Evolutionary conservation across 2,113 vertebrate genomes (phyloP).

Genomic region (Archilochus colubris): DNA sequence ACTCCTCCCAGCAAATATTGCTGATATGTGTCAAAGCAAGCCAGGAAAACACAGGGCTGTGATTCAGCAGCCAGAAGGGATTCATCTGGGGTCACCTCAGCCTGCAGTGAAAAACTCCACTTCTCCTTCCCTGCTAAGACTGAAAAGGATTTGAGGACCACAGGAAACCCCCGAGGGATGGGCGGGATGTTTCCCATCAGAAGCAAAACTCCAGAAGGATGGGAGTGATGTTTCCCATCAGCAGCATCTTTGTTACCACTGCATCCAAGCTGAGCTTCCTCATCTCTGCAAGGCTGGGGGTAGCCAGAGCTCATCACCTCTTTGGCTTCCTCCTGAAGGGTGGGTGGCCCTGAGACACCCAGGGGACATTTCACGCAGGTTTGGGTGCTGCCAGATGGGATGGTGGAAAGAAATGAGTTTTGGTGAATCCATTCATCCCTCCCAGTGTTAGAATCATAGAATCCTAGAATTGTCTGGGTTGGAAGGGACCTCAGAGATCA

Average conservation of each 20-base stretch:
- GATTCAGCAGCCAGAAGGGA: background rate
- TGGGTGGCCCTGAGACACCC: background rate
- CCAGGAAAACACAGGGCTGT: background rate
- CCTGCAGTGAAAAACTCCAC: background rate
- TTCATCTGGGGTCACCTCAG: background rate
- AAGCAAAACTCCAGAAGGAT: rapidly evolving
- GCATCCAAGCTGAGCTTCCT: no score
- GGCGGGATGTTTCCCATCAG: no score
- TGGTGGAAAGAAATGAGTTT: background rate
- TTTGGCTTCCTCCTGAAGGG: background rate
- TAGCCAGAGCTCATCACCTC: background rate
- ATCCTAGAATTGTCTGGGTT: no score
- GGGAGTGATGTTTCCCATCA: background rate
- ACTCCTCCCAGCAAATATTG: background rate
- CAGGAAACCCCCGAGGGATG: rapidly evolving
- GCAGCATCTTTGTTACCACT: background rate
- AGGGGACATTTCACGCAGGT: background rate
- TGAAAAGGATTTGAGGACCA: background rate
- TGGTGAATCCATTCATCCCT: background rate
- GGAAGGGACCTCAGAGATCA: no score
- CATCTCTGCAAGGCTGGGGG: background rate
- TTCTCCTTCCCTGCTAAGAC: background rate
- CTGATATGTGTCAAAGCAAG: background rate
- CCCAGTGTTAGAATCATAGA: no score
- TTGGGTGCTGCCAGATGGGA: no score